Evolutionary conservation across 2,113 vertebrate species (phyloP).

Genomic region (Hippocampus barbouri): DNA sequence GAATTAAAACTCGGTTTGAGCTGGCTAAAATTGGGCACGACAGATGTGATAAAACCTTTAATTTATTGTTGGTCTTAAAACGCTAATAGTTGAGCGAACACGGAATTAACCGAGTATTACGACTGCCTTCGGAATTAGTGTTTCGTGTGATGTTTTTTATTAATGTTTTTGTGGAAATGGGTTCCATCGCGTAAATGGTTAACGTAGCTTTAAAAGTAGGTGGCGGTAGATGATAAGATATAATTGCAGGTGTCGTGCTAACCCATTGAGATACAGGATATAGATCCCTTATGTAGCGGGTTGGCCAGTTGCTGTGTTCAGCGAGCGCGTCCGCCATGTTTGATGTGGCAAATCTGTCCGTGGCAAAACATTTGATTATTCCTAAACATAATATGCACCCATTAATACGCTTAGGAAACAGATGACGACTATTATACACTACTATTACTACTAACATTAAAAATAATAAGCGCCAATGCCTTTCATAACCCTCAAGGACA

Average conservation of each 20-base stretch:
- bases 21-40: slow-evolving; percentile 8
- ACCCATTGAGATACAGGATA: neutral
- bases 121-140: neutral
- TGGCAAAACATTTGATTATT: no score
- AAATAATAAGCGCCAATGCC: no score
- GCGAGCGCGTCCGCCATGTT: neutral
- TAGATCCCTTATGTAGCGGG: neutral
- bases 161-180: slow-evolving; percentile 11
- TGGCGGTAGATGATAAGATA: slow-evolving; percentile 41
- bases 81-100: rapidly evolving
- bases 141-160: neutral
- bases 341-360: neutral
- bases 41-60: neutral
- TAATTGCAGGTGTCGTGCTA: neutral
- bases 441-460: no score
- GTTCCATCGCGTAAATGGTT: neutral
- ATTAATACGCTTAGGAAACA: no score
- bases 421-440: no score
- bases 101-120: rapidly evolving
- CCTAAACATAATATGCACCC: no score
- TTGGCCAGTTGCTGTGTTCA: neutral
- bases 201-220: slow-evolving; percentile 37
- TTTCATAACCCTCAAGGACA: no score
- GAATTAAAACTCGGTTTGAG: slow-evolving; percentile 3
- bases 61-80: neutral